Conservation (phyloP, 2,113 vertebrate species). For the Phyllostomus hastatus region DNA sequence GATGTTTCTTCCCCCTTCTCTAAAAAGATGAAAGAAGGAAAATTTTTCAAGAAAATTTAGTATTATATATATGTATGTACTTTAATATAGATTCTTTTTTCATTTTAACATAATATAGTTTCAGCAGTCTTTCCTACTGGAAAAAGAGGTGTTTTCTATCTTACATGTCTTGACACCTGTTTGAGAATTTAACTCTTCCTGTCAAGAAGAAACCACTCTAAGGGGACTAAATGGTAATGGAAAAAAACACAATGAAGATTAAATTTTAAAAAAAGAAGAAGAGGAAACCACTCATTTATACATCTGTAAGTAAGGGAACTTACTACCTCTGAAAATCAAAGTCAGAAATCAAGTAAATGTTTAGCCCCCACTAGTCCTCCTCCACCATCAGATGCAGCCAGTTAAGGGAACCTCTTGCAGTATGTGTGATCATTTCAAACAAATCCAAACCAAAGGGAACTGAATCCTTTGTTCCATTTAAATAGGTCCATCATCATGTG, state of each 20-base stretch:
- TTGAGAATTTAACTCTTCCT: background rate
- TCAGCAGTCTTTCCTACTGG: background rate
- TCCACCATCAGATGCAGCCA: background rate
- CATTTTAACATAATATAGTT: background rate
- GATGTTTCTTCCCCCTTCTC: too few species aligned
- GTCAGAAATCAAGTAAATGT: background rate
- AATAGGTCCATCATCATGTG: background rate
- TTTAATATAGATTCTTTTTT: background rate
- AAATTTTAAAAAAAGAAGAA: background rate
- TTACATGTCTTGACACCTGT: background rate
- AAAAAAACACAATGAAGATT: too few species aligned
- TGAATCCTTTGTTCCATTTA: background rate
- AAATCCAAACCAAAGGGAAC: slow-evolving; percentile 6
- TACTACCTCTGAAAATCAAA: background rate
- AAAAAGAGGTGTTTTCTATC: background rate
- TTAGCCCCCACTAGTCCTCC: background rate
- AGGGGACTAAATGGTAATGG: too few species aligned
- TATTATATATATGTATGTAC: background rate
- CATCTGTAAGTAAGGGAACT: background rate
- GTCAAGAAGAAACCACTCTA: background rate
- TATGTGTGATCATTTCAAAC: background rate
- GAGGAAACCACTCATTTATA: background rate
- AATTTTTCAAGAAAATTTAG: too few species aligned
- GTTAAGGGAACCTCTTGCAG: background rate
- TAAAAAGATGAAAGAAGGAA: too few species aligned